These are phyloP conservation scores for Brachypodius melanocephalos DNA, from an alignment of 2,113 vertebrate species.

Conservation along the genomic window DNA sequence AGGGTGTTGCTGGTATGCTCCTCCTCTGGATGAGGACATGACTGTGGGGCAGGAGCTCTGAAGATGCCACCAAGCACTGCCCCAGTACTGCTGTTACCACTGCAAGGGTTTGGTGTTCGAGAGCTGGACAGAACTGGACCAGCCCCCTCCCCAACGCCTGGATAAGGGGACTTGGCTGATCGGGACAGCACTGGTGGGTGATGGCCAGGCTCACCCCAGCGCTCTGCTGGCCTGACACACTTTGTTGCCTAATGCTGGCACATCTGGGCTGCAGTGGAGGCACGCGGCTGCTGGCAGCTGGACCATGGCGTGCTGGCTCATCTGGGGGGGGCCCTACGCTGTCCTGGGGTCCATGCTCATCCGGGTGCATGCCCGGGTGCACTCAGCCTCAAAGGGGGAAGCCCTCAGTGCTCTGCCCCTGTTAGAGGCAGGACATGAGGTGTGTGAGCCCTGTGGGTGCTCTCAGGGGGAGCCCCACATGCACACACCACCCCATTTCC, in stretches of 20 bases:
- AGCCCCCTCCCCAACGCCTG: accelerated
- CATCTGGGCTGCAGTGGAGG: not conserved
- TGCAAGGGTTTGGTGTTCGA: accelerated
- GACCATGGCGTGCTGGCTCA: not conserved
- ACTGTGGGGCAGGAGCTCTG: accelerated
- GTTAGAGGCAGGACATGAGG: too few relatives aligned
- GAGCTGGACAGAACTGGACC: not conserved
- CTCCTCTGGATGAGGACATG: not conserved
- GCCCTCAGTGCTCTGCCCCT: not conserved
- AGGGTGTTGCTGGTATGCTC: not conserved
- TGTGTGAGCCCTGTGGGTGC: not conserved
- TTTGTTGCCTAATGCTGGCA: not conserved
- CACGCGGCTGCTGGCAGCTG: not conserved
- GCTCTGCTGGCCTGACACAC: not conserved
- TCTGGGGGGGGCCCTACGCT: not conserved
- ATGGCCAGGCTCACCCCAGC: not conserved
- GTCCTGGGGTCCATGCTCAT: not conserved
- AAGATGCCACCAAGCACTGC: accelerated
- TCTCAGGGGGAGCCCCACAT: accelerated
- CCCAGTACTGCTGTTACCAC: not conserved
- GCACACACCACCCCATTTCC: accelerated
- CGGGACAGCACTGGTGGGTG: not conserved
- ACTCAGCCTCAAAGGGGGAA: not conserved
- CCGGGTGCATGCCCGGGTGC: not conserved
- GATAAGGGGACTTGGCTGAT: not conserved